A percentile compares a stretch with the other conserved stretches of the same genome.
These are phyloP conservation scores for Amphipyra berbera DNA, from an alignment of 2,888 invertebrate species.

Conservation along the genomic window DNA sequence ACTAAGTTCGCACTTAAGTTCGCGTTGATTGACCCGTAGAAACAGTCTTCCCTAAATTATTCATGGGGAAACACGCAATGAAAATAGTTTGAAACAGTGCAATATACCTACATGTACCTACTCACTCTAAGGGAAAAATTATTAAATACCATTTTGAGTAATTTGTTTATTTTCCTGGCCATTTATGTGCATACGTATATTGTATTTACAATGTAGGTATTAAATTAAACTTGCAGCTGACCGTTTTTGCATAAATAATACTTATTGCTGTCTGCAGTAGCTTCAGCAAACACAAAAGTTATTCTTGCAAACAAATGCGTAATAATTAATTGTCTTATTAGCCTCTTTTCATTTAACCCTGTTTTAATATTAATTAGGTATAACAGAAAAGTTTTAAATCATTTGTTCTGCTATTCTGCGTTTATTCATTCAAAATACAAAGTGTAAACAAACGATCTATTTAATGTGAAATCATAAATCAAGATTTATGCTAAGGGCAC, in stretches of 20 bases:
- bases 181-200: neutral
- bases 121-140: neutral
- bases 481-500: slow-evolving; percentile 76
- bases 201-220: too few relatives aligned
- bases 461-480: slow-evolving; percentile 55
- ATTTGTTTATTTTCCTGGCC: neutral
- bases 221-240: too few relatives aligned
- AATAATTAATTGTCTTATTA: too few relatives aligned
- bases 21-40: neutral
- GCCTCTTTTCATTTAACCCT: too few relatives aligned
- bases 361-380: too few relatives aligned
- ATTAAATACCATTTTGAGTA: neutral
- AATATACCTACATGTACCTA: neutral
- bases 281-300: too few relatives aligned
- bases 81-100: neutral
- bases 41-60: neutral
- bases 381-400: slow-evolving; percentile 5
- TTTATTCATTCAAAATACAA: slow-evolving; percentile 24
- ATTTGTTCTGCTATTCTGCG: slow-evolving; percentile 7
- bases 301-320: too few relatives aligned
- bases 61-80: slow-evolving; percentile 10
- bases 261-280: too few relatives aligned
- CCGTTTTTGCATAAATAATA: too few relatives aligned
- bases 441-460: slow-evolving; percentile 36
- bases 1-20: neutral